Evolutionary conservation across 2,888 invertebrate species (phyloP).

Genomic region (Scaptomyza tumidula): DNA sequence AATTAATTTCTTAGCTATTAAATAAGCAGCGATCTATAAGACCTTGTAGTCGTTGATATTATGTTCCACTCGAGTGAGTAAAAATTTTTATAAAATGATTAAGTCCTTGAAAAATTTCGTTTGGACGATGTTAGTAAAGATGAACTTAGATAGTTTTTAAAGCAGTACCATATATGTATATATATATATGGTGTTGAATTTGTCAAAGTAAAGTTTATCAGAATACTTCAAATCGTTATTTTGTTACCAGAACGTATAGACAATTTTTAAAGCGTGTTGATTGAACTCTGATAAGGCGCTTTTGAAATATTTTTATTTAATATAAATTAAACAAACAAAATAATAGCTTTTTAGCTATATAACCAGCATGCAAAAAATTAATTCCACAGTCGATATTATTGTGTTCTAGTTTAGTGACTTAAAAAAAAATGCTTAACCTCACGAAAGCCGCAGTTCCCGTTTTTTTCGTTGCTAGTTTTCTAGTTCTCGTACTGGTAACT

Average conservation of each 20-base stretch:
- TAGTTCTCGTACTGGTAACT: not conserved
- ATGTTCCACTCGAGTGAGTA: too few relatives aligned
- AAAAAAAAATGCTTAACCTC: not conserved
- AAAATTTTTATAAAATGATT: too few relatives aligned
- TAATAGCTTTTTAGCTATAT: not conserved
- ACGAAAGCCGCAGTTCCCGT: not conserved
- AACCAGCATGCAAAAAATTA: not conserved
- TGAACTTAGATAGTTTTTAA: too few relatives aligned
- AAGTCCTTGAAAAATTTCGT: too few relatives aligned
- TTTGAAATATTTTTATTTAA: not conserved
- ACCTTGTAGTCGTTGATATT: too few relatives aligned
- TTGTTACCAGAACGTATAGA: not conserved
- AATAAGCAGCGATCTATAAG: too few relatives aligned
- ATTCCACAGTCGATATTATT: constrained; percentile 1
- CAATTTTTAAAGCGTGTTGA: constrained; percentile 1
- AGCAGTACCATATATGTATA: too few relatives aligned
- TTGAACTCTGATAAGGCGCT: not conserved
- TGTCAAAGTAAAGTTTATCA: too few relatives aligned
- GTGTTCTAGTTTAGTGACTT: not conserved
- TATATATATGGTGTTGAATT: too few relatives aligned
- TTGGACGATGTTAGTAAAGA: too few relatives aligned
- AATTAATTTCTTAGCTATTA: too few relatives aligned
- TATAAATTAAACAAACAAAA: not conserved
- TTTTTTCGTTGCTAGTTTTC: not conserved
- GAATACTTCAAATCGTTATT: too few relatives aligned